A percentile compares a stretch with the other conserved stretches of the same genome.
Conservation (phyloP, 2,113 vertebrate genomes). For the Sander lucioperca region DNA sequence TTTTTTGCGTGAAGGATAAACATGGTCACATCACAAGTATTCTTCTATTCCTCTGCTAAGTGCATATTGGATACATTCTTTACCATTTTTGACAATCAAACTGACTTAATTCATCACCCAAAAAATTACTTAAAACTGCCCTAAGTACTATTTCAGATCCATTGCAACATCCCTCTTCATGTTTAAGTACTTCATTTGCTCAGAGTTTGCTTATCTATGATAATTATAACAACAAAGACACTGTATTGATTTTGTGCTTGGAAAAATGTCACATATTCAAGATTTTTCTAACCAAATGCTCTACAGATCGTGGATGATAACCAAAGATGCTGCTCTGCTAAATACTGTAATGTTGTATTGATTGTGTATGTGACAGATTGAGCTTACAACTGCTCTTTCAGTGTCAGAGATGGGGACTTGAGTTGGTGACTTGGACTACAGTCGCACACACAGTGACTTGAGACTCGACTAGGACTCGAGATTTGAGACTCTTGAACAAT, state of each 20-base stretch:
- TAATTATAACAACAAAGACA: slow-evolving; percentile 26
- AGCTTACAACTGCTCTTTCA: not conserved
- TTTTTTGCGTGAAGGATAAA: slow-evolving; percentile 24
- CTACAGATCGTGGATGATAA: slow-evolving; percentile 17
- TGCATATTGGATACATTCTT: slow-evolving; percentile 13
- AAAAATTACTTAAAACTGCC: slow-evolving; percentile 27
- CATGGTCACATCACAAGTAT: slow-evolving; percentile 25
- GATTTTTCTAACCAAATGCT: slow-evolving; percentile 16
- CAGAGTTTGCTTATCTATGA: slow-evolving; percentile 31
- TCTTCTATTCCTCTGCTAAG: slow-evolving; percentile 20
- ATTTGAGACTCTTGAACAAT: too few relatives aligned
- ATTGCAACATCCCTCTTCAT: slow-evolving; percentile 1
- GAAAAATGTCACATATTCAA: slow-evolving; percentile 33
- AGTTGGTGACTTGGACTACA: too few relatives aligned
- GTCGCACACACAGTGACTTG: too few relatives aligned
- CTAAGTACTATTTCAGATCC: not conserved
- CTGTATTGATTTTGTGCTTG: slow-evolving; percentile 44
- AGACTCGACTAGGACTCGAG: too few relatives aligned
- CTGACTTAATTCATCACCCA: not conserved
- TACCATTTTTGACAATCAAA: slow-evolving; percentile 9
- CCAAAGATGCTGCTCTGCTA: slow-evolving; percentile 13
- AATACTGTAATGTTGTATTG: slow-evolving; percentile 36
- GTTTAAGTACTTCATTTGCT: slow-evolving; percentile 22
- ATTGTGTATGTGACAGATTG: not conserved
- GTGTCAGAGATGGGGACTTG: too few relatives aligned